Base-by-base conservation (phyloP, 2,113 vertebrate genomes). In the Conger conger region DNA sequence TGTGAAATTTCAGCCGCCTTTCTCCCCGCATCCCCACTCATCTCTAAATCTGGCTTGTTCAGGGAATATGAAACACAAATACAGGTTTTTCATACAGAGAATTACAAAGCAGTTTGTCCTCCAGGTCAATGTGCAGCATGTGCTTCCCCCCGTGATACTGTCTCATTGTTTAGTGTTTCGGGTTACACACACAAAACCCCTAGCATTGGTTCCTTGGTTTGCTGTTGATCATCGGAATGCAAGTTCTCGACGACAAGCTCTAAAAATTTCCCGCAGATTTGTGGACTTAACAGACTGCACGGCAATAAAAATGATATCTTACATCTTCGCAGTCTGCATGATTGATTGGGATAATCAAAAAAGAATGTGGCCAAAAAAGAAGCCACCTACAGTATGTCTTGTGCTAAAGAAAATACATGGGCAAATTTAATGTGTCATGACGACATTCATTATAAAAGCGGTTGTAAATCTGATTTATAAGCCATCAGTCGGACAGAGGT, bases 381-480 rank as follows among this genome's bases (percentile, higher is more conserved):
- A 4, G 77, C 8, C 77, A 45, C 33, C 27, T 45, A 36, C 76
- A 37, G 53, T 23, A 23, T 54, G 42, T 54, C 76, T 37, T 50
- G 23, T 11, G 18, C 27, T 79, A 53, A 63, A 63, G 33, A 84
- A 84, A 37, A 84, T 85, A 80, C 53, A 45, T 38, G 4, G 5
- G 37, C 83, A 80, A 40, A 27, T 79, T 33, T 79, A 80, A 80
- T 80, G 35, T 84, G 53, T 80, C 57, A 38, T 80, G 57, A 80
- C 60, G 78, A 80, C 38, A 80, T 84, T 68, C 53, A 68, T 80
- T 79, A 80, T 35, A 80, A 53, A 85, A 80, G 35, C 18, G 35
- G 84, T 76, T 45, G 30, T 81, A 81, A 85, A 85, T 81, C 79
- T 76, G 79, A 85, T 85, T 85, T 81, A 85, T 33, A 76, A 8